phyloP scores from a whole-genome alignment of 2,888 invertebrate species.

The Aphrophora alni region DNA sequence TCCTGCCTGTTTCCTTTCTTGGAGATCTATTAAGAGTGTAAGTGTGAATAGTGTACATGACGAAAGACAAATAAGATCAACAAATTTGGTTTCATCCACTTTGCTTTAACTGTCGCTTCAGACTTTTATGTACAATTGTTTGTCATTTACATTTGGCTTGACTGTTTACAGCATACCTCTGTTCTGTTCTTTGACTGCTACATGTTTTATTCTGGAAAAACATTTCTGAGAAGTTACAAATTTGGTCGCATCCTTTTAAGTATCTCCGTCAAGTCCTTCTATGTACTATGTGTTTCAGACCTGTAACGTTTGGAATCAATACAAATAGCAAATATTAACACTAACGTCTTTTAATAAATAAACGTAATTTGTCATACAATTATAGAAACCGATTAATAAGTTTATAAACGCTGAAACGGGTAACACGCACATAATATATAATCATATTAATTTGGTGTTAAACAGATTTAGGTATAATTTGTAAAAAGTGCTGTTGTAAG shows the following conservation, averaged over 20 bases:
- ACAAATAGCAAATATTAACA: too few species aligned
- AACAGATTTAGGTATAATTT: too few species aligned
- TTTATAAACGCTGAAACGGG: too few species aligned
- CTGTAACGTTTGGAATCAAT: too few species aligned
- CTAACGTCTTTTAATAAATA: too few species aligned
- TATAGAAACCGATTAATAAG: too few species aligned
- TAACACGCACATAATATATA: too few species aligned
- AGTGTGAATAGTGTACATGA: background rate
- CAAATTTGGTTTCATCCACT: background rate
- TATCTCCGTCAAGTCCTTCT: background rate
- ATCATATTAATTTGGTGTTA: too few species aligned
- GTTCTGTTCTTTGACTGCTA: background rate
- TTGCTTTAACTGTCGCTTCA: background rate
- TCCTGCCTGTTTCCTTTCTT: background rate
- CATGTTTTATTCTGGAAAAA: background rate
- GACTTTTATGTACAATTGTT: conserved; percentile 2
- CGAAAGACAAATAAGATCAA: background rate
- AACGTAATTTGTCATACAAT: too few species aligned
- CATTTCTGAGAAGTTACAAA: background rate
- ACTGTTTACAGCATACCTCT: background rate
- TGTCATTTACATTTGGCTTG: background rate
- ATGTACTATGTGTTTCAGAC: background rate
- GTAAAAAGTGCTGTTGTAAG: too few species aligned
- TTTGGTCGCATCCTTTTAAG: background rate
- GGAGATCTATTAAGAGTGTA: background rate